These are phyloP conservation scores for Caenorhabditis sp. DNA, from an alignment of 2,888 invertebrate species.

Conservation along the genomic window DNA sequence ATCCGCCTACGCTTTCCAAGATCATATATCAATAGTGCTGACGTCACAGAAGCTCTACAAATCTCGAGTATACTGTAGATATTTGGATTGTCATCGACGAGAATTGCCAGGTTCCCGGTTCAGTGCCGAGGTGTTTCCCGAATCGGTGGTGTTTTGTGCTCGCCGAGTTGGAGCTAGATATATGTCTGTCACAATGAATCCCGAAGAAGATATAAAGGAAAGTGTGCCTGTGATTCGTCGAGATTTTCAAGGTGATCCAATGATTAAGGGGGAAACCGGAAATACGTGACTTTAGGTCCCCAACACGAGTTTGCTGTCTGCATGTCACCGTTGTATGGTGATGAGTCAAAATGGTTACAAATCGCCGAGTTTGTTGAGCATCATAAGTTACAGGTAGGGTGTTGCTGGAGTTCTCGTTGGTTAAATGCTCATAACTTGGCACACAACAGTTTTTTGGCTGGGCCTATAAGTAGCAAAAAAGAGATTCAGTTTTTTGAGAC, in stretches of 20 bases:
- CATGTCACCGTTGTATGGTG: neutral
- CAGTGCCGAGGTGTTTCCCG: neutral
- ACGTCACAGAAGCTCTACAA: neutral
- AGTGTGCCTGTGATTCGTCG: neutral
- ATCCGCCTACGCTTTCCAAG: neutral
- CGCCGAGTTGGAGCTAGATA: neutral
- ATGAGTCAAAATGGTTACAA: neutral
- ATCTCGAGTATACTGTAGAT: neutral
- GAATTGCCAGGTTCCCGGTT: neutral
- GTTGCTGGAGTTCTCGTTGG: too few relatives aligned
- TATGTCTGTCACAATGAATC: neutral
- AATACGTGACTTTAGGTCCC: neutral
- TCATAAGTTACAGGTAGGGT: neutral
- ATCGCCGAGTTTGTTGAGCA: neutral
- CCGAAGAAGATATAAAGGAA: neutral
- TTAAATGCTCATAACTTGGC: too few relatives aligned
- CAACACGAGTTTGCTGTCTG: neutral
- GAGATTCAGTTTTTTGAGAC: too few relatives aligned
- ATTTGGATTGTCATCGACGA: neutral
- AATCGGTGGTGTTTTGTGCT: neutral
- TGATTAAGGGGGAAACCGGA: neutral
- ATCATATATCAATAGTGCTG: neutral
- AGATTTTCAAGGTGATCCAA: neutral
- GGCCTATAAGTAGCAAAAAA: too few relatives aligned
- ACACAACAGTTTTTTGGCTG: too few relatives aligned